These are phyloP conservation scores for Octonoba sinensis DNA, from an alignment of 2,888 invertebrate species.

Conservation along the genomic window DNA sequence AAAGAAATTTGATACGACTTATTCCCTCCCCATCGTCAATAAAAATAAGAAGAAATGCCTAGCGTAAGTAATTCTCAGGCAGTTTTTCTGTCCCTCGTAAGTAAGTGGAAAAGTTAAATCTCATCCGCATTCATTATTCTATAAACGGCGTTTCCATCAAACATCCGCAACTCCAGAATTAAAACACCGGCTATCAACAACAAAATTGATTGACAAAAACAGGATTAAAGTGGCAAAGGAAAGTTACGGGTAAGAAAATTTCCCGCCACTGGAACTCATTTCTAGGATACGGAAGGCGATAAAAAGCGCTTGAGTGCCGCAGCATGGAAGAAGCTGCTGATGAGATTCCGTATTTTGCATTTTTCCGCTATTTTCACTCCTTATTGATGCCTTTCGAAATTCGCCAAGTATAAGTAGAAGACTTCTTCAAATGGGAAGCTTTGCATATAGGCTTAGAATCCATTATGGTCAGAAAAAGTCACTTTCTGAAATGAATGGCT, in stretches of 20 bases:
- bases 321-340: neutral
- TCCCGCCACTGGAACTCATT: constrained; percentile 23
- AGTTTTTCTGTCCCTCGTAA: no score
- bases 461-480: constrained; percentile 4
- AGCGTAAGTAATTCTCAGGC: no score
- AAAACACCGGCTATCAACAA: no score
- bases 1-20: no score
- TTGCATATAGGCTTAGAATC: neutral
- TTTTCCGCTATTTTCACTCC: constrained; percentile 31
- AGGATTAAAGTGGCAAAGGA: neutral
- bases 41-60: no score
- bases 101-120: no score
- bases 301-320: constrained; percentile 28
- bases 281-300: neutral
- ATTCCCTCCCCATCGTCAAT: no score
- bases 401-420: neutral
- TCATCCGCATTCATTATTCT: no score
- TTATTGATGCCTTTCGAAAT: constrained; percentile 20
- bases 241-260: neutral
- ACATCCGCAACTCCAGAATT: no score
- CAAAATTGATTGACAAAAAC: neutral
- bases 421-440: neutral
- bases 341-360: constrained; percentile 36
- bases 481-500: neutral
- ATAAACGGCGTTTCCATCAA: no score